Conservation (phyloP, 1,140 invertebrate species). For the Zophobas morio region DNA sequence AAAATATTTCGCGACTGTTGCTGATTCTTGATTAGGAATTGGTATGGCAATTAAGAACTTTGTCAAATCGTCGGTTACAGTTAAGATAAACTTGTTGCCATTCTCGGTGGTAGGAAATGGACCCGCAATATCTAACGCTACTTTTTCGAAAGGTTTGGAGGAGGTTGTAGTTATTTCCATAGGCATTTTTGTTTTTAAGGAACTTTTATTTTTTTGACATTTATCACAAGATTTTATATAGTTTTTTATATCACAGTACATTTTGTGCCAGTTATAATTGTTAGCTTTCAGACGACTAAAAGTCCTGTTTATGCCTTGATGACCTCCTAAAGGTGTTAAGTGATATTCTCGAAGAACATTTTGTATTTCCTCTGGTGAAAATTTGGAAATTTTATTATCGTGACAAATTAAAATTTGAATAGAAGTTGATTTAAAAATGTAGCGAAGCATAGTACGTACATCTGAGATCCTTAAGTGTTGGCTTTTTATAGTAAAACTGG, state of each 20-base stretch:
- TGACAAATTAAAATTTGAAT: slow-evolving; percentile 3
- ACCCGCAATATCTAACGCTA: slow-evolving; percentile 59
- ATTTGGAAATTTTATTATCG: not conserved
- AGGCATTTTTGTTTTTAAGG: not conserved
- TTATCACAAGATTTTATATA: not conserved
- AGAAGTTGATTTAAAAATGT: not conserved
- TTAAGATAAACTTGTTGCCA: slow-evolving; percentile 61
- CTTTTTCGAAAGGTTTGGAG: slow-evolving; percentile 29
- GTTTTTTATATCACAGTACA: not conserved
- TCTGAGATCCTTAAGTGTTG: not conserved
- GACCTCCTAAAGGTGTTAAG: not conserved
- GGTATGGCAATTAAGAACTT: slow-evolving; percentile 57
- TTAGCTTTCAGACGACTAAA: not conserved
- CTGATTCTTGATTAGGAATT: slow-evolving; percentile 55
- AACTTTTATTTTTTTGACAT: not conserved
- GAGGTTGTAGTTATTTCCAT: slow-evolving; percentile 32
- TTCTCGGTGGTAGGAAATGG: slow-evolving; percentile 28
- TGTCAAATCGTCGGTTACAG: slow-evolving; percentile 58
- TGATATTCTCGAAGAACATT: not conserved
- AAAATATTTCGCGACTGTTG: slow-evolving; percentile 54
- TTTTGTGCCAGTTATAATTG: not conserved
- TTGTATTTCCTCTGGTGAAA: not conserved
- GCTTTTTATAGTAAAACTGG: not conserved
- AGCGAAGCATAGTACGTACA: not conserved
- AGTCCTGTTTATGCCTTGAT: not conserved